phyloP scores from a whole-genome alignment of 2,888 invertebrate species.

The Drosophila longiperda region DNA sequence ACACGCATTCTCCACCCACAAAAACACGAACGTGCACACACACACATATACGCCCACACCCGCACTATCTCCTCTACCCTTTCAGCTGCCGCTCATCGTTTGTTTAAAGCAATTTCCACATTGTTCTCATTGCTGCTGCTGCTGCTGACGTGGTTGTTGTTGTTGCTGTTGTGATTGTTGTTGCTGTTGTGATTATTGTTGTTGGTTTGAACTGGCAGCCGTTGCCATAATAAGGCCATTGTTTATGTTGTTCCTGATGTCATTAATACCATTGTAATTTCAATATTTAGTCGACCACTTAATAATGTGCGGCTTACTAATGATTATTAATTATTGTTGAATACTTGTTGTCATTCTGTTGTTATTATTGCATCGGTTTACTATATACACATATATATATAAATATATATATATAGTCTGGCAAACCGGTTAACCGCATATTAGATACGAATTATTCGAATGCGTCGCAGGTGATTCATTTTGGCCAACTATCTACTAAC shows the following conservation, averaged over 20 bases:
- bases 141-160: constrained; percentile 6
- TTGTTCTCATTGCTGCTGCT: constrained; percentile 62
- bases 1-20: constrained; percentile 56
- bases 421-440: constrained; percentile 64
- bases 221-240: constrained; percentile 70
- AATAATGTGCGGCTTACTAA: constrained; percentile 79
- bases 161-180: constrained; percentile 4
- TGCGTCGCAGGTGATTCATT: constrained; percentile 57
- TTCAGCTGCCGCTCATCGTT: constrained; percentile 48
- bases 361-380: constrained; percentile 13
- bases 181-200: constrained; percentile 23
- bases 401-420: neutral
- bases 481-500: constrained; percentile 43
- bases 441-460: constrained; percentile 55
- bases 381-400: constrained; percentile 9
- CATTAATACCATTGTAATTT: constrained; percentile 78
- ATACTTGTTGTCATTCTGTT: constrained; percentile 61
- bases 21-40: neutral
- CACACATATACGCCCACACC: neutral
- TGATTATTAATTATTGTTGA: constrained; percentile 78
- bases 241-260: constrained; percentile 75
- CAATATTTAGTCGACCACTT: constrained; percentile 82
- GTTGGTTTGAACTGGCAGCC: constrained; percentile 45
- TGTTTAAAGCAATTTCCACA: constrained; percentile 75
- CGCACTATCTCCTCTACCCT: neutral